Evolutionary conservation across 2,797 vertebrate genomes (phyloP).

Genomic region (Vultur gryphus): DNA sequence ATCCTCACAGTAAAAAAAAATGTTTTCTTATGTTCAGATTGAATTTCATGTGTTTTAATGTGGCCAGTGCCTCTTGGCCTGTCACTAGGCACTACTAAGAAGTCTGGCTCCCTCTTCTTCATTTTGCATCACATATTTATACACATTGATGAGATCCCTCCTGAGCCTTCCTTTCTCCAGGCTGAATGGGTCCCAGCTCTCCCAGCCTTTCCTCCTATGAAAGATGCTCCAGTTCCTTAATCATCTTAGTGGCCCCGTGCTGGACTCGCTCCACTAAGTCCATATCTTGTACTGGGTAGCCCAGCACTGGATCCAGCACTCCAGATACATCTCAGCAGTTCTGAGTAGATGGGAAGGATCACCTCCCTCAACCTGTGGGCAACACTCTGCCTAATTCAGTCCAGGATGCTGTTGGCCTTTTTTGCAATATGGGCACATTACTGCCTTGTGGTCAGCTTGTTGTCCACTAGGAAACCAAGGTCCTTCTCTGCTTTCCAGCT

Average conservation of each 20-base stretch:
- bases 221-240: neutral
- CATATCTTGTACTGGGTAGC: neutral
- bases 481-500: neutral
- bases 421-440: accelerated
- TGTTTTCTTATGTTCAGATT: neutral
- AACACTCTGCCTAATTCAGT: neutral
- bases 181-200: neutral
- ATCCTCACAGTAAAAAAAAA: neutral
- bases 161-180: neutral
- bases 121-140: neutral
- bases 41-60: neutral
- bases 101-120: neutral
- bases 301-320: neutral
- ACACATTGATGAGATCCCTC: neutral
- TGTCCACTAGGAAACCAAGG: neutral
- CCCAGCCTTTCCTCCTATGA: neutral
- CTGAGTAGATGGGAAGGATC: neutral
- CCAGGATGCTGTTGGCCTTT: neutral
- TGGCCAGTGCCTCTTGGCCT: neutral
- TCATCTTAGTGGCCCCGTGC: neutral
- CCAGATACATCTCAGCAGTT: neutral
- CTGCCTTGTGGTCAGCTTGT: neutral
- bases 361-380: accelerated
- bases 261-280: neutral
- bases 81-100: neutral